Percentiles rank a stretch among this genome's conserved stretches.
Conservation (phyloP, 2,113 vertebrate genomes). For the Pseudopipra pipra region DNA sequence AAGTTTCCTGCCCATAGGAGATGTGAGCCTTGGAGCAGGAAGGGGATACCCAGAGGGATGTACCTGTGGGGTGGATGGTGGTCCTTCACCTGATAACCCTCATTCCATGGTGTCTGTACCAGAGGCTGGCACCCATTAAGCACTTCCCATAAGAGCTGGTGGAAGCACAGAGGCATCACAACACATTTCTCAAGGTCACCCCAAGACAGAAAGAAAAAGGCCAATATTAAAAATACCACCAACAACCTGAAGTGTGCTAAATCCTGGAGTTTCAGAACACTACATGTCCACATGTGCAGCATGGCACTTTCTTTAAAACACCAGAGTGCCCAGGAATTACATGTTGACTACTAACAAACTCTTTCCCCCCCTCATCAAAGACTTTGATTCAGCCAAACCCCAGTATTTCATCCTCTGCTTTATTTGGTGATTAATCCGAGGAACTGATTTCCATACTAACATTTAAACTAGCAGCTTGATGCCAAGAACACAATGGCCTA, state of each 20-base stretch:
- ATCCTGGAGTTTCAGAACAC: not conserved
- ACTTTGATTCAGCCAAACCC: not conserved
- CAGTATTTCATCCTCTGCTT: not conserved
- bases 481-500: not conserved
- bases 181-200: not conserved
- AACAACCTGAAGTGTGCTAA: not conserved
- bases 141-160: not conserved
- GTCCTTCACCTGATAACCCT: not conserved
- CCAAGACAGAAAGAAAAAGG: not conserved
- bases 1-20: not conserved
- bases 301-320: not conserved
- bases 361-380: not conserved
- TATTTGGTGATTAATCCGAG: not conserved
- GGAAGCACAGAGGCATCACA: not conserved
- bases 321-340: not conserved
- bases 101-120: not conserved
- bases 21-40: not conserved
- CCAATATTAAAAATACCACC: not conserved
- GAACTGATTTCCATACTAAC: not conserved
- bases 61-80: not conserved
- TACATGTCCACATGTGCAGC: not conserved
- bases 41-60: not conserved
- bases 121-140: not conserved
- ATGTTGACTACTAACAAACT: not conserved
- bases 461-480: constrained; percentile 8